Evolutionary conservation across 2,797 vertebrate genomes (phyloP), one percentile per base, ranked within the genome.

Genomic region (Cyprinodon diabolis): DNA sequence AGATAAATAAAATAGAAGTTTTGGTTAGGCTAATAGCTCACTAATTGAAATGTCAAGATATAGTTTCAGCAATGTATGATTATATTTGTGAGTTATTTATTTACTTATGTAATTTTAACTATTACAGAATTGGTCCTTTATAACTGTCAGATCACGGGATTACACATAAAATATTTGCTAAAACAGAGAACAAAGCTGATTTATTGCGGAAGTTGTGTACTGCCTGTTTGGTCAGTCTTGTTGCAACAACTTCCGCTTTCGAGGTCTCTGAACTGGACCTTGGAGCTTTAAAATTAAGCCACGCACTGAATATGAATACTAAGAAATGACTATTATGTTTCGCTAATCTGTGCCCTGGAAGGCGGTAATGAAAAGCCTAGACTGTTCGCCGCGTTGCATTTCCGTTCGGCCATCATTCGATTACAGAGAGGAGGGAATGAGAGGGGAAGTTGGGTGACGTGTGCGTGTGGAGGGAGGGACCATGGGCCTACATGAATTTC

Each of bases 391-490:
- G 23, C 76, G 75, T 68, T 54, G 30, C 60, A 72, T 66, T 73
- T 71, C 51, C 69, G 4, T 12, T 73, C 74, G 75, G 83, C 89
- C 86, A 83, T 81, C 45, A 80, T 66, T 43, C 17, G 37, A 40
- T n/a, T 21, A 43, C 40, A 43, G 8, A 65, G 40, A 21, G 62
- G 40, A 40, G 62, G 62, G 19, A 23, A n/a, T 14, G 40, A 40
- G 6, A 10, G 48, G 66, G 76, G 69, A 87, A 86, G 79, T 49
- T 70, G 77, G 74, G 87, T 82, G 79, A 81, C 54, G 70, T 71
- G 76, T 43, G 40, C 7, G 4, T 43, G 40, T 30, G 40, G 7
- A 43, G 6, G 40, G 40, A 43, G 40, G 40, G 40, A 43, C 40
- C 40, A 43, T 8, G 40, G 40, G 40, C 74, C 30, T 6, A 82